Evolutionary conservation across 2,888 invertebrate species (phyloP).

Genomic region (Sinelater perroti): DNA sequence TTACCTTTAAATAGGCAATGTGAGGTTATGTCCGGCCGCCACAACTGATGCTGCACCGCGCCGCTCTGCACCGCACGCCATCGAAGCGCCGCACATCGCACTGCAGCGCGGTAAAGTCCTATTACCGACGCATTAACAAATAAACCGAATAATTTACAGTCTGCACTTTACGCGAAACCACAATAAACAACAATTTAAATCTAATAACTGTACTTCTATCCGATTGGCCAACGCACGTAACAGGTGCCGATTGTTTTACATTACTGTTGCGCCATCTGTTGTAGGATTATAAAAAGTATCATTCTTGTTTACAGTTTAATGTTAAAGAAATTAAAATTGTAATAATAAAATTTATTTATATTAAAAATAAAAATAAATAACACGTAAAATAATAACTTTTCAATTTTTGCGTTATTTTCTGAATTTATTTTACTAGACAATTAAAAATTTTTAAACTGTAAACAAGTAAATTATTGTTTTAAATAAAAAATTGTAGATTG

Average conservation of each 20-base stretch:
- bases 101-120: neutral
- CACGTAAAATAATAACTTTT: no score
- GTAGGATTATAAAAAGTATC: no score
- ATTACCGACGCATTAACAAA: neutral
- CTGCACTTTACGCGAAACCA: constrained; percentile 10
- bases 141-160: neutral
- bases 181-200: constrained; percentile 29
- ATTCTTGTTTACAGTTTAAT: no score
- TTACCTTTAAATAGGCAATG: constrained; percentile 20
- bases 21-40: constrained; percentile 15
- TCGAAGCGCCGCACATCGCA: neutral
- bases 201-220: constrained; percentile 30
- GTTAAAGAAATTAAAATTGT: no score
- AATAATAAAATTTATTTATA: no score
- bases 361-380: no score
- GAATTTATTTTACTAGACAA: no score
- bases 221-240: constrained; percentile 26
- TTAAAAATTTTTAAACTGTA: no score
- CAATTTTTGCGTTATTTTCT: no score
- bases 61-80: no score
- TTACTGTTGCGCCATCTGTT: neutral
- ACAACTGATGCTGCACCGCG: neutral
- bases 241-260: constrained; percentile 4
- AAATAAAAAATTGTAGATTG: no score
- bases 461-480: no score